Base-by-base conservation (phyloP, 1,140 invertebrate genomes). In the Pseudomyrmex cubaensis region DNA sequence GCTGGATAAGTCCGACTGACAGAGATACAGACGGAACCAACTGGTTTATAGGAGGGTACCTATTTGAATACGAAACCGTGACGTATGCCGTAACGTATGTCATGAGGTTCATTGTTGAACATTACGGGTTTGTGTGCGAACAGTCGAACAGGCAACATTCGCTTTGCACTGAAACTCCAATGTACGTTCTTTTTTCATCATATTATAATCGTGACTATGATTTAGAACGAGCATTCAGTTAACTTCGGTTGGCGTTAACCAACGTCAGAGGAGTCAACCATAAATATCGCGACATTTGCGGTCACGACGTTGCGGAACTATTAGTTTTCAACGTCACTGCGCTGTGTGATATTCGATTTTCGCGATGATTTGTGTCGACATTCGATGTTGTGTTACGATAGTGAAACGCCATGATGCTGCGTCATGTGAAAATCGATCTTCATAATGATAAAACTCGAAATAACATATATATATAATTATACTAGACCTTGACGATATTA, bases 261-360 rank as follows among this genome's bases (percentile, higher is more conserved):
- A 15, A 48, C 5, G n/a, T 13, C 20, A 25, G 64, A 35, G 13
- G 9, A 20, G n/a, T 59, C 56, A 9, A 72, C 12, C n/a, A 48
- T 72, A 80, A 80, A 80, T 80, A 80, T 80, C 46, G 54, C 54
- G 66, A 80, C 54, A 61, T 80, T 80, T 35, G 76, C 44, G 76
- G 66, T 70, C 66, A 57, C 66, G 76, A 72, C 76, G 70, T 15
- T 80, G 56, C 64, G 44, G 22, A 10, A 20, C 76, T 80, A 80
- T 80, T 80, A 80, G 76, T 80, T 80, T 80, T 80, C 76, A 80
- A 80, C 76, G 76, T 80, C 76, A 61, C 54, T 66, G 76, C 76
- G 66, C 56, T 72, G 76, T 48, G 76, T 48, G 76, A 46, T 80
- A 80, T 80, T 80, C 76, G 76, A 80, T 80, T 80, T 80, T 80